phyloP scores from a whole-genome alignment of 2,797 vertebrate species.

The Neopelma chrysocephalum region DNA sequence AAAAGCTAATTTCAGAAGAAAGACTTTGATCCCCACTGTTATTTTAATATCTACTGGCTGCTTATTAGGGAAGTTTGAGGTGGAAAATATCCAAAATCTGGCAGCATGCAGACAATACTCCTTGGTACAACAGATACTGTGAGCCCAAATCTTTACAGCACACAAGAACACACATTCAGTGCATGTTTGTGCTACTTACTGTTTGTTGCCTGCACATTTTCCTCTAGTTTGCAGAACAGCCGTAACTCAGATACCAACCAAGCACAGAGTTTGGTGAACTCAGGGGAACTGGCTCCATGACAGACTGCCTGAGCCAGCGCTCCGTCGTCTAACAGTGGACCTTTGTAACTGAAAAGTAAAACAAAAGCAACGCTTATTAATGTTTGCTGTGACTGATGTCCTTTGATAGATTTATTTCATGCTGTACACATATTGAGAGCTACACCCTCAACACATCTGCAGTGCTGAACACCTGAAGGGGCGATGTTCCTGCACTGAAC shows the following conservation, averaged over 20 bases:
- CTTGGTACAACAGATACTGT: not conserved
- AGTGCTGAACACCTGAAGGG: not conserved
- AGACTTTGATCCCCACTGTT: not conserved
- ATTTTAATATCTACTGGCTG: not conserved
- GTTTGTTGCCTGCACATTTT: slow-evolving; percentile 96
- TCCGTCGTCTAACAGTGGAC: slow-evolving; percentile 91
- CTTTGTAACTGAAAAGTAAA: slow-evolving; percentile 87
- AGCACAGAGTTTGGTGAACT: slow-evolving; percentile 95
- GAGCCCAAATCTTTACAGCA: not conserved
- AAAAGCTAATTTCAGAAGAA: not conserved
- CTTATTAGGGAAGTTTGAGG: not conserved
- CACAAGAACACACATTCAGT: not conserved
- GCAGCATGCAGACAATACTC: not conserved
- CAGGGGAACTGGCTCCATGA: slow-evolving; percentile 88
- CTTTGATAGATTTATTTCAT: not conserved
- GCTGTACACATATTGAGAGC: not conserved
- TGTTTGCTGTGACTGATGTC: not conserved
- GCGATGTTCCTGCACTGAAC: not conserved
- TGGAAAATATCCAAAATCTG: not conserved
- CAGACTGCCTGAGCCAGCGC: slow-evolving; percentile 83
- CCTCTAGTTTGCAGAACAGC: slow-evolving; percentile 90
- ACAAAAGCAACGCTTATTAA: slow-evolving; percentile 49
- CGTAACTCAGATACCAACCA: slow-evolving; percentile 92
- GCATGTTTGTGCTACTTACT: slow-evolving; percentile 79
- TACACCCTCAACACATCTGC: not conserved